Evolutionary conservation across 2,888 invertebrate genomes (phyloP).

Genomic region (Chaitophorus viminalis): DNA sequence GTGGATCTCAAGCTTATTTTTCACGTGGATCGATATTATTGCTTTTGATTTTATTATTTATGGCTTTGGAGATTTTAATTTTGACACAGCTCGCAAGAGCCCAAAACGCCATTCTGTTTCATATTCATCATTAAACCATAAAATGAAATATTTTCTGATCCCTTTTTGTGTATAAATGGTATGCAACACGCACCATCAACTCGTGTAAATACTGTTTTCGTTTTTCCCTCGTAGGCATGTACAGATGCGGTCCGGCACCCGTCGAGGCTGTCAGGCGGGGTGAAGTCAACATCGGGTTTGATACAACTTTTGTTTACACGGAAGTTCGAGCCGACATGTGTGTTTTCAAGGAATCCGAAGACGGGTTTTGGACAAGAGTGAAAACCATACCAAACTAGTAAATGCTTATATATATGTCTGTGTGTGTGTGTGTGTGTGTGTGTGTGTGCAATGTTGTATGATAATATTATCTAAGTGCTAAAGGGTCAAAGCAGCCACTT

Average conservation of each 20-base stretch:
- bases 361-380: conserved; percentile 77
- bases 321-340: conserved; percentile 82
- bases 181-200: not conserved
- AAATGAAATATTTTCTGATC: too few relatives aligned
- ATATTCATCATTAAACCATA: too few relatives aligned
- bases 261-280: conserved; percentile 78
- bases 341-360: conserved; percentile 77
- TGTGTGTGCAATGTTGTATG: not conserved
- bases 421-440: not conserved
- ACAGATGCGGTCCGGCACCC: conserved; percentile 75
- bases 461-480: not conserved
- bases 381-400: conserved; percentile 76
- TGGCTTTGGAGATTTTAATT: too few relatives aligned
- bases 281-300: conserved; percentile 78
- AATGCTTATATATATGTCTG: conserved; percentile 66
- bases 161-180: too few relatives aligned
- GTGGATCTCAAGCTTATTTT: too few relatives aligned
- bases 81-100: too few relatives aligned
- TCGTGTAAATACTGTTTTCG: not conserved
- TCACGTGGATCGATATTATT: too few relatives aligned
- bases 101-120: too few relatives aligned
- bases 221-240: conserved; percentile 66
- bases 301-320: conserved; percentile 79
- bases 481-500: not conserved
- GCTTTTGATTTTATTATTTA: too few relatives aligned